A percentile compares a stretch with the other conserved stretches of the same genome.
phyloP scores from a whole-genome alignment of 2,888 invertebrate species.

The Ophion slaviceki region DNA sequence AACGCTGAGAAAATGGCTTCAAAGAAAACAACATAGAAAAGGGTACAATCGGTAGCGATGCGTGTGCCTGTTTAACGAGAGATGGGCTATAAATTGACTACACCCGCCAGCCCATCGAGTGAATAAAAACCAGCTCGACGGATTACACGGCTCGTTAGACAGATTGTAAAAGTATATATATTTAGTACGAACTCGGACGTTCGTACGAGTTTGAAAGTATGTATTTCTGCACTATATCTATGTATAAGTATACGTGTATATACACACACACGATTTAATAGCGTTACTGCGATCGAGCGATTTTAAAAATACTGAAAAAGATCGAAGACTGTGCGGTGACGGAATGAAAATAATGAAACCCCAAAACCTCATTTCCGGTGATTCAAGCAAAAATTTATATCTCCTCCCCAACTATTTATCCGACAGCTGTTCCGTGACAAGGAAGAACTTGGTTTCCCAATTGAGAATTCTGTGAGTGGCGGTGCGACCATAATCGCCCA shows the following conservation, averaged over 20 bases:
- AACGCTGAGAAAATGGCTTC: neutral
- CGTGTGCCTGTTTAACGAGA: neutral
- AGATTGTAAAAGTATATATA: slow-evolving; percentile 34
- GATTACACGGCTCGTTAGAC: slow-evolving; percentile 64
- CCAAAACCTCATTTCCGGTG: slow-evolving; percentile 60
- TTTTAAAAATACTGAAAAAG: slow-evolving; percentile 51
- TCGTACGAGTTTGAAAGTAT: slow-evolving; percentile 26
- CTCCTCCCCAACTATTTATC: slow-evolving; percentile 30
- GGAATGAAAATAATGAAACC: slow-evolving; percentile 60
- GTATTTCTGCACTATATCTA: neutral
- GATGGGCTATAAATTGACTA: slow-evolving; percentile 55
- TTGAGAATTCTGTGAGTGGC: slow-evolving; percentile 1
- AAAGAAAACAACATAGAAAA: neutral
- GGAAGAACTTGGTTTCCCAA: slow-evolving; percentile 2
- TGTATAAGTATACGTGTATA: neutral
- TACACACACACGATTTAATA: neutral
- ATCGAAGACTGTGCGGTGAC: slow-evolving; percentile 40
- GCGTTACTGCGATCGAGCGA: slow-evolving; percentile 16
- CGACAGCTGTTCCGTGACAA: slow-evolving; percentile 14
- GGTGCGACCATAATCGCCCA: neutral
- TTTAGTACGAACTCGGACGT: slow-evolving; percentile 18
- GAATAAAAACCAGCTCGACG: slow-evolving; percentile 57
- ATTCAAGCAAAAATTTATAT: slow-evolving; percentile 62
- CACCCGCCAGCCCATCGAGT: slow-evolving; percentile 42
- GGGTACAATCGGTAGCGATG: neutral